Evolutionary conservation across 2,113 vertebrate genomes (phyloP), one percentile per base, ranked within the genome.

Genomic region (Seriola quinqueradiata): DNA sequence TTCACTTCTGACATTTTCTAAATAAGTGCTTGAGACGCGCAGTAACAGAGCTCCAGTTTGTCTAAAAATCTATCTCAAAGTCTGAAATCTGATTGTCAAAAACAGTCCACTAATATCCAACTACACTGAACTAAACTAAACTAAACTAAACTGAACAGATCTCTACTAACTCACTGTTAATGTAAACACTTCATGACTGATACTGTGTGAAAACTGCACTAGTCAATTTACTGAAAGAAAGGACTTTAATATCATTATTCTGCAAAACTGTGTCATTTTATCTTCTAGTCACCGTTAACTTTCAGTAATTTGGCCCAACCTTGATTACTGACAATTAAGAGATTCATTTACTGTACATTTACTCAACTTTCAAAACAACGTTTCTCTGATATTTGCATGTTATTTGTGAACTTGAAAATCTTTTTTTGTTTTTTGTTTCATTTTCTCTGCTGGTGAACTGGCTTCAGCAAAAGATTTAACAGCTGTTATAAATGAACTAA

Each of bases 11-110:
- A 59, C 23, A 21, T 21, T 44, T 63, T 23, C 32, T 25, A 10
- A 76, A 44, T 12, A 63, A 46, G 25, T 50, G 76, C 44, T 42
- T 2, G 63, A 36, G 19, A 67, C 44, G 38, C 8, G 11, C 40
- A 59, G 36, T 13, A 42, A 42, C 14, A 32, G 5, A 28, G 28
- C 28, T 28, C 28, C 28, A 28, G 28, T 28, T 28, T 57, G 75
- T 4, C 13, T 12, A 63, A 52, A 36, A 54, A 25, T 19, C 36
- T 19, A 12, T 69, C 28, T 50, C 25, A 50, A 25, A 68, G 46
- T 8, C 16, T 6, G 9, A 6, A 28, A 2, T 57, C 46, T 57
- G 57, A 79, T 58, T 73, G 81, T 67, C 52, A 23, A 70, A 67
- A 42, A 40, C 21, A 1, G 9, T 61, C 6, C 36, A 36, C 2